Evolutionary conservation across 2,113 vertebrate species (phyloP).

Genomic region (Jaculus jaculus): DNA sequence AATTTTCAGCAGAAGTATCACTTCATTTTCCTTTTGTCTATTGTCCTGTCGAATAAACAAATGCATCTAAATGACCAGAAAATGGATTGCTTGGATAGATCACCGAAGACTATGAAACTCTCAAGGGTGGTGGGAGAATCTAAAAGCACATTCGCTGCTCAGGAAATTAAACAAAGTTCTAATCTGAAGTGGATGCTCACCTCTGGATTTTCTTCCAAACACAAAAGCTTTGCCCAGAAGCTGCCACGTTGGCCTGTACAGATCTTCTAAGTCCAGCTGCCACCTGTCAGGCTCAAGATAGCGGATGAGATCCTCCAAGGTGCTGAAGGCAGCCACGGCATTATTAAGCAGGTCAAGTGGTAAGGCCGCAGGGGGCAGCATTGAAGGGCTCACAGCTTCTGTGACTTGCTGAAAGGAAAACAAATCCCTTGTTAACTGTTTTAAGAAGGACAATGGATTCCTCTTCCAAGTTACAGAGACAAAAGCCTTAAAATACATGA

Average conservation of each 20-base stretch:
- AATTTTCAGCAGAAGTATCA: neutral
- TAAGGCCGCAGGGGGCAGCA: constrained; percentile 85
- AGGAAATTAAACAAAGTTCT: neutral
- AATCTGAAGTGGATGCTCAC: constrained; percentile 81
- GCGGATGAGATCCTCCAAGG: constrained; percentile 97
- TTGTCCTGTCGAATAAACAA: neutral
- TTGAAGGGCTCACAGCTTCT: constrained; percentile 85
- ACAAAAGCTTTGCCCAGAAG: constrained; percentile 95
- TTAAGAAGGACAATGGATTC: neutral
- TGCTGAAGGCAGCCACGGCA: constrained; percentile 89
- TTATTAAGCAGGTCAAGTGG: constrained; percentile 91
- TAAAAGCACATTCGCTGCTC: neutral
- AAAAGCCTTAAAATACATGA: neutral
- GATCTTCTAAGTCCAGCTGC: constrained; percentile 96
- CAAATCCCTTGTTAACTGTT: constrained; percentile 58
- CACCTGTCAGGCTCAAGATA: constrained; percentile 97
- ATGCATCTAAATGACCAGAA: neutral
- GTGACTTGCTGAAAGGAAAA: constrained; percentile 86
- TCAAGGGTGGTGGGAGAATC: neutral
- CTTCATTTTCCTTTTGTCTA: neutral
- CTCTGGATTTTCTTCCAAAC: constrained; percentile 94
- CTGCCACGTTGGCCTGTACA: constrained; percentile 95
- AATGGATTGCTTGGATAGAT: neutral
- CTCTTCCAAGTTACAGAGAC: neutral
- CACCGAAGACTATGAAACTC: neutral